Conservation (phyloP, 1,140 invertebrate genomes). For the Drosophila sp. region DNA sequence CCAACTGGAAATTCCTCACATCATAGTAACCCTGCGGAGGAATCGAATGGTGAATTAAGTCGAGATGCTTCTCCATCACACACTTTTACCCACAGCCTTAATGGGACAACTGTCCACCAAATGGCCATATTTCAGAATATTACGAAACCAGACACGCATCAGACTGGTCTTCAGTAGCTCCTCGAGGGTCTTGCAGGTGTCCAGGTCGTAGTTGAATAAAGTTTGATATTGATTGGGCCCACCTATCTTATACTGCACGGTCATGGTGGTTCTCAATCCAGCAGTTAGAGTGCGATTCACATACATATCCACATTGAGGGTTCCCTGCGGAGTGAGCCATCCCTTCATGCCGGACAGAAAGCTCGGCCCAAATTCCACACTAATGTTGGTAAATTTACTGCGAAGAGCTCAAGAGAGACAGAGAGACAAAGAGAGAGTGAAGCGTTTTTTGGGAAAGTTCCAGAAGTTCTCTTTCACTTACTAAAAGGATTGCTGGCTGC, state of each 20-base stretch:
- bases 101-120: slow-evolving; percentile 51
- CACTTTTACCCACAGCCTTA: slow-evolving; percentile 37
- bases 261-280: slow-evolving; percentile 41
- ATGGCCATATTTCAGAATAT: slow-evolving; percentile 61
- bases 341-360: slow-evolving; percentile 21
- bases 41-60: background rate
- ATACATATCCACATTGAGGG: slow-evolving; percentile 43
- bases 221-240: slow-evolving; percentile 37
- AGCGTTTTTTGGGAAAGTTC: too few species aligned
- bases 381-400: slow-evolving; percentile 44
- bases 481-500: slow-evolving; percentile 17
- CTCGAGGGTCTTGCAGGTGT: slow-evolving; percentile 52
- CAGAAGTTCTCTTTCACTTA: slow-evolving; percentile 16
- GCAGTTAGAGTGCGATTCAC: slow-evolving; percentile 26
- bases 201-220: slow-evolving; percentile 58
- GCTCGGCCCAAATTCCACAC: slow-evolving; percentile 24
- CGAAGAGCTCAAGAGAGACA: background rate
- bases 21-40: slow-evolving; percentile 43
- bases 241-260: slow-evolving; percentile 31
- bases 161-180: slow-evolving; percentile 39
- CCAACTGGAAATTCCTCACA: slow-evolving; percentile 54
- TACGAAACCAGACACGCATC: slow-evolving; percentile 53
- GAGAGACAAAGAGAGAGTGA: too few species aligned
- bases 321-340: slow-evolving; percentile 34
- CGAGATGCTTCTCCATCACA: background rate